Conservation (phyloP, 2,113 vertebrate genomes). For the Psettodes erumei region DNA sequence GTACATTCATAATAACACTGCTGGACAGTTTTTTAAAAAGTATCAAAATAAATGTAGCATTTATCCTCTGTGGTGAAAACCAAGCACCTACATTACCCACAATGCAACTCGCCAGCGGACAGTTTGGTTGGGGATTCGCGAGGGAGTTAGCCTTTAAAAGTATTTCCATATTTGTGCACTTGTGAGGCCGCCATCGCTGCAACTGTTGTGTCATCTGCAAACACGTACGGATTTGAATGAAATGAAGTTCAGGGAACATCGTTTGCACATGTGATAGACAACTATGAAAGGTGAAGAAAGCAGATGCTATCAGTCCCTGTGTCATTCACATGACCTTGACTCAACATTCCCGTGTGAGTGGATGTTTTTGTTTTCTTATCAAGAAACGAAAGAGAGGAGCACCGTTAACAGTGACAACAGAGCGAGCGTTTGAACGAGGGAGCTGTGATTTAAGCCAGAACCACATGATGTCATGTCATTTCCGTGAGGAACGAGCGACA, state of each 20-base stretch:
- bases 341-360: background rate
- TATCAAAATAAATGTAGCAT: background rate
- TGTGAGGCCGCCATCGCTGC: background rate
- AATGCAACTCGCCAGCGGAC: background rate
- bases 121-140: background rate
- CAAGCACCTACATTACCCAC: background rate
- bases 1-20: background rate
- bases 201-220: constrained; percentile 13
- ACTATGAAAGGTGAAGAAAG: constrained; percentile 1
- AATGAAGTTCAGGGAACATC: background rate
- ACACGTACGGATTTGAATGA: background rate
- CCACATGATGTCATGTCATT: background rate
- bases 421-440: background rate
- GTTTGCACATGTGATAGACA: background rate
- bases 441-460: constrained; percentile 21
- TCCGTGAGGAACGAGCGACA: constrained; percentile 6
- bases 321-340: constrained; percentile 33
- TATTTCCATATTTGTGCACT: constrained; percentile 15
- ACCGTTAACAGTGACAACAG: background rate
- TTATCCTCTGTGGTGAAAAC: too few relatives aligned
- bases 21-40: background rate
- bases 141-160: background rate
- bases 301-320: background rate
- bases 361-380: background rate
- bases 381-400: background rate